Base-by-base conservation (phyloP, 2,797 vertebrate genomes). In the Tarsius wallacei region DNA sequence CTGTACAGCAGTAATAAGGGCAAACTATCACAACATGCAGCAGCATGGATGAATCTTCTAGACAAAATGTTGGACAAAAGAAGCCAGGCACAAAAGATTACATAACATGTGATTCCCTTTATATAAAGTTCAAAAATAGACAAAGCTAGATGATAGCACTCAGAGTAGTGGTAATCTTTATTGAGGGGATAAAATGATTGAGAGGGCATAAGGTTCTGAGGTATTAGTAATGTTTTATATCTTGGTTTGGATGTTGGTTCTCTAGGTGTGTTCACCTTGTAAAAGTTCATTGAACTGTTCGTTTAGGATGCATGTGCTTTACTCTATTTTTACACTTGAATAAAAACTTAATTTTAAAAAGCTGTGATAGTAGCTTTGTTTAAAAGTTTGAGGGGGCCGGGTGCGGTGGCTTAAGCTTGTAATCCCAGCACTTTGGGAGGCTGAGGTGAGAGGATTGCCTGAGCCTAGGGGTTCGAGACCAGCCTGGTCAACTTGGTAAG, bases 111-210 rank as follows among this genome's bases (percentile, higher is more conserved):
- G 55, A 53, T 61, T 93, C 47, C n/a, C 14, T 83, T 87, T 87
- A 53, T 59, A 49, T 81, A 8, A 95, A 87, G 24, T 55, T 88
- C 16, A 93, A 81, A 96, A 90, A 31, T 57, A 78, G 59, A 36
- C 31, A 85, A 66, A 77, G 71, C 31, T 47, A 85, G n/a, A 36
- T 85, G 80, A 70, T 77, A 16, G 47, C 76, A 51, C 26, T 53
- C 73, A 94, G 51, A 91, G 80, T 78, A 83, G 22, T 93, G 53
- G 31, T 80, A 81, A 71, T 57, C 19, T 95, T 66, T 84, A 87
- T 21, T 84, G 33, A 92, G 33, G 71, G 16, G 11, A 53, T 74
- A 53, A 83, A 63, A 55, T 74, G 70, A 57, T 53, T 63, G 33
- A 24, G 57, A 90, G n/a, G 59, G 8, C 26, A 51, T 11, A 93